phyloP scores from a whole-genome alignment of 2,888 invertebrate genomes.

The Rosalia funebris region DNA sequence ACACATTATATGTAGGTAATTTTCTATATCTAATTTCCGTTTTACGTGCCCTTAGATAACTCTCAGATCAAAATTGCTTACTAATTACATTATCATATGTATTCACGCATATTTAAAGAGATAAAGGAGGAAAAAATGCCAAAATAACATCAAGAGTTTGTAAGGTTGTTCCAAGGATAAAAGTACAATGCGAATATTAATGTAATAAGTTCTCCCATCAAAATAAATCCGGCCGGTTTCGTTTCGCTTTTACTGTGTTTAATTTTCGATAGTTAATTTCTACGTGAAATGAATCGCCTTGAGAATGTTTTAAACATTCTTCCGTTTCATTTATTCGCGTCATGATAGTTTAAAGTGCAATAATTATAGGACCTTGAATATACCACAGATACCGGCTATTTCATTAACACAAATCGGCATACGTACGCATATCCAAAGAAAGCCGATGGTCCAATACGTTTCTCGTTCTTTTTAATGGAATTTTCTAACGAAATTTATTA shows the following conservation, averaged over 20 bases:
- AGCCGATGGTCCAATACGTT: too few relatives aligned
- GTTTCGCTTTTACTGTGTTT: not conserved
- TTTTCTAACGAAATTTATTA: too few relatives aligned
- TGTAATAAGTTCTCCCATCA: not conserved
- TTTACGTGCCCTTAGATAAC: too few relatives aligned
- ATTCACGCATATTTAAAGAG: too few relatives aligned
- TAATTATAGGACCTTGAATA: not conserved
- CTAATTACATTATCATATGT: too few relatives aligned
- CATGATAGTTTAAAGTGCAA: not conserved
- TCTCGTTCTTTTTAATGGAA: too few relatives aligned
- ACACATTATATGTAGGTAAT: too few relatives aligned
- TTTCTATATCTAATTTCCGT: too few relatives aligned
- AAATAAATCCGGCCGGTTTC: not conserved
- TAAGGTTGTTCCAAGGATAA: conserved; percentile 25
- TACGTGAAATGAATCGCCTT: not conserved
- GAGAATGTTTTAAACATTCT: not conserved
- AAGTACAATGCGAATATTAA: conserved; percentile 14
- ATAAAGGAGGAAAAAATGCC: not conserved
- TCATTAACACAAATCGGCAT: too few relatives aligned
- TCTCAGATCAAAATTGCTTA: too few relatives aligned
- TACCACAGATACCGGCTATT: not conserved
- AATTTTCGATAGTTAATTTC: not conserved
- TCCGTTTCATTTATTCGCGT: not conserved
- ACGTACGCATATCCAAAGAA: too few relatives aligned
- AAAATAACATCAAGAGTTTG: not conserved